Conservation (phyloP, 2,797 vertebrate species). For the Poecilia gillii region DNA sequence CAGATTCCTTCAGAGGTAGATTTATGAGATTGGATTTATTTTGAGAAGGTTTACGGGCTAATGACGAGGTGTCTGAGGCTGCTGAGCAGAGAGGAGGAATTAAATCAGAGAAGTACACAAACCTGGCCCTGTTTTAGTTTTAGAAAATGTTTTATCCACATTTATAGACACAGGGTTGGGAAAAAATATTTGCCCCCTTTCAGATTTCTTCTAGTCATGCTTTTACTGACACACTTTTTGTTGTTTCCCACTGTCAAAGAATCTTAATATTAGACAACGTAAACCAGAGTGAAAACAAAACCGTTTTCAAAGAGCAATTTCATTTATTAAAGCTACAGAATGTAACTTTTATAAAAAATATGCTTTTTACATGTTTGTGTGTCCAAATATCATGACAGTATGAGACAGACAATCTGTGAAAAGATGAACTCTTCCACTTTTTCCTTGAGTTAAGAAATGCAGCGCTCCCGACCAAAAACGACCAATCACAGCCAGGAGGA, state of each 20-base stretch:
- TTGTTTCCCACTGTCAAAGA: not conserved
- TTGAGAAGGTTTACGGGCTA: slow-evolving; percentile 74
- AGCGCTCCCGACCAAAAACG: not conserved
- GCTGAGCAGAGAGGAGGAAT: slow-evolving; percentile 60
- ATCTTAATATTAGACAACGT: not conserved
- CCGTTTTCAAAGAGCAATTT: not conserved
- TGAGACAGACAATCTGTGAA: too few species aligned
- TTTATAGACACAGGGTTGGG: not conserved
- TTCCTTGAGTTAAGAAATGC: too few species aligned
- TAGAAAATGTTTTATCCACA: slow-evolving; percentile 7
- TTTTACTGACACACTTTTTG: not conserved
- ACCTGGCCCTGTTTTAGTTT: slow-evolving; percentile 8
- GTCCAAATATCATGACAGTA: too few species aligned
- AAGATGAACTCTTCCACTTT: too few species aligned
- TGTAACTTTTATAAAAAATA: not conserved
- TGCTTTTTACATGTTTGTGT: not conserved
- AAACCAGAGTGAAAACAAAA: not conserved
- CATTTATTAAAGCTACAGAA: not conserved
- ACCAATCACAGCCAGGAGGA: too few species aligned
- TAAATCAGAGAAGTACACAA: slow-evolving; percentile 53
- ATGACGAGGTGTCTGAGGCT: slow-evolving; percentile 58
- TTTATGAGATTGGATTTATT: slow-evolving; percentile 78
- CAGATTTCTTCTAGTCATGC: not conserved
- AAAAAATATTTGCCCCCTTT: not conserved
- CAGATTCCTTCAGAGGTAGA: slow-evolving; percentile 75